Evolutionary conservation across 1,140 invertebrate species (phyloP).

Genomic region (Drosophila tsacasi): DNA sequence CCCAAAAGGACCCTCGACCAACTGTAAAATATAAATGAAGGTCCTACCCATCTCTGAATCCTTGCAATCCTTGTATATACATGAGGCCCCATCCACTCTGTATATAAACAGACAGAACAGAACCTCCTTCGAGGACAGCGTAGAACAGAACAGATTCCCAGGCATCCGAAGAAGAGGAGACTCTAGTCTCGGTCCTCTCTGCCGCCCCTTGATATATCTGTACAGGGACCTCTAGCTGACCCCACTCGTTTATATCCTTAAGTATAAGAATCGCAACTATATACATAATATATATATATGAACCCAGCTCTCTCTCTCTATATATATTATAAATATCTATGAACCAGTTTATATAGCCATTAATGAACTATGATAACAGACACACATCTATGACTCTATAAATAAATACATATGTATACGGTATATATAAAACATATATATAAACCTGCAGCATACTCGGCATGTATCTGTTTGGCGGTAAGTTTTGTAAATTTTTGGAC

Average conservation of each 20-base stretch:
- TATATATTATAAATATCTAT: conserved; percentile 54
- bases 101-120: conserved; percentile 55
- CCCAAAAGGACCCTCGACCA: conserved; percentile 8
- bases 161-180: background rate
- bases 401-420: conserved; percentile 63
- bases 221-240: conserved; percentile 43
- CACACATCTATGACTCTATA: conserved; percentile 54
- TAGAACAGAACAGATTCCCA: conserved; percentile 20
- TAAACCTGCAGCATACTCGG: conserved; percentile 94
- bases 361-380: conserved; percentile 64
- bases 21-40: conserved; percentile 5
- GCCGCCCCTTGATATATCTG: conserved; percentile 5
- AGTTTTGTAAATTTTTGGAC: conserved; percentile 98
- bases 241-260: conserved; percentile 48
- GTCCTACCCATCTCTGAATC: background rate
- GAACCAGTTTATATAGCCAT: conserved; percentile 66
- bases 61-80: conserved; percentile 21
- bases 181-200: background rate
- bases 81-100: conserved; percentile 26
- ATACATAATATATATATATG: conserved; percentile 49
- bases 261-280: conserved; percentile 46
- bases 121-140: conserved; percentile 5
- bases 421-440: conserved; percentile 79
- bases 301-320: conserved; percentile 46
- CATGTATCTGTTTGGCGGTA: conserved; percentile 99